Evolutionary conservation across 2,113 vertebrate species (phyloP).

Genomic region (Isichthys henryi): DNA sequence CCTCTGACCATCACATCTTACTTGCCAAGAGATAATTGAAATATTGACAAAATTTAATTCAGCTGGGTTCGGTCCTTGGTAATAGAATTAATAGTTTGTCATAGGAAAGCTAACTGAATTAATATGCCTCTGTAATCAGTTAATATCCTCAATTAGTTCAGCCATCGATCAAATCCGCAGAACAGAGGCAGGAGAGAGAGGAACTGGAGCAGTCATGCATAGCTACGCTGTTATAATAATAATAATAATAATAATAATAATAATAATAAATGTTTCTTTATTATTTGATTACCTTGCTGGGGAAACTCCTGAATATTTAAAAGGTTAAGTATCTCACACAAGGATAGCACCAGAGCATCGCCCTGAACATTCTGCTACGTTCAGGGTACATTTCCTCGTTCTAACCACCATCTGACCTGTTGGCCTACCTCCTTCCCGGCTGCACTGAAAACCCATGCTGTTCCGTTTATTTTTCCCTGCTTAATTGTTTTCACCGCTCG

Average conservation of each 20-base stretch:
- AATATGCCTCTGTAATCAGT: constrained; percentile 18
- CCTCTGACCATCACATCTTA: not conserved
- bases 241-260: not conserved
- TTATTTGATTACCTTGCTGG: not conserved
- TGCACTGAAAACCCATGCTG: not conserved
- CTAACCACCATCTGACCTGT: not conserved
- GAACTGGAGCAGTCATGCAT: not conserved
- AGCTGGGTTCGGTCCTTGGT: not conserved
- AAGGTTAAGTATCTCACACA: not conserved
- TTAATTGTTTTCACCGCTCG: not conserved
- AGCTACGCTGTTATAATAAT: not conserved
- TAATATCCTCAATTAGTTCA: constrained; percentile 15
- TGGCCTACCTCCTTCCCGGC: not conserved
- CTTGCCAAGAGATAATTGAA: constrained; percentile 11
- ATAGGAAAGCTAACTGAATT: constrained; percentile 11
- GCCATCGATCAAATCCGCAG: constrained; percentile 8
- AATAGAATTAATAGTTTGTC: constrained; percentile 16
- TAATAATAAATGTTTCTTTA: not conserved
- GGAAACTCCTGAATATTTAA: not conserved
- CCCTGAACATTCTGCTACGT: not conserved
- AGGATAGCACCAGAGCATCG: not conserved
- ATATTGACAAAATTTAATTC: constrained; percentile 11
- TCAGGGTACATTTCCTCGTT: not conserved
- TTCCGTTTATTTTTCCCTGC: not conserved
- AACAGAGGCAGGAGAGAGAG: not conserved